Conservation (phyloP, 1,140 invertebrate species). For the Ptiloglossa arizonensis region DNA sequence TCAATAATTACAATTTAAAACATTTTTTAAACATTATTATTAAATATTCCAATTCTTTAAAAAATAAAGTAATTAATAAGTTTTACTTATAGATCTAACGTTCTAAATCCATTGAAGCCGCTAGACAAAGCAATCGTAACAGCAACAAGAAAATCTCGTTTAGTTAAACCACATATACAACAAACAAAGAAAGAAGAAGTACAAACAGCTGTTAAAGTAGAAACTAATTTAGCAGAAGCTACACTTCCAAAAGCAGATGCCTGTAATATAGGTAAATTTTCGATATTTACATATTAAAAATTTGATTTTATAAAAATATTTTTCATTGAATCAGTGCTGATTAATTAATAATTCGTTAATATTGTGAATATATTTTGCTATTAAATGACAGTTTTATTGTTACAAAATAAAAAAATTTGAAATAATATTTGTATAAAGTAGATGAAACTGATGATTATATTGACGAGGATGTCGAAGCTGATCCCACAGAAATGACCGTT, state of each 20-base stretch:
- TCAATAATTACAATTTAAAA: background rate
- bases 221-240: conserved; percentile 17
- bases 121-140: conserved; percentile 18
- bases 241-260: conserved; percentile 21
- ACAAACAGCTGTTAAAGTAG: conserved; percentile 20
- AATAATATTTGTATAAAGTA: conserved; percentile 49
- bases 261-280: conserved; percentile 49
- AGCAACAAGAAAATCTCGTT: conserved; percentile 43
- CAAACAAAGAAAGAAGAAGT: conserved; percentile 34
- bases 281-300: conserved; percentile 7
- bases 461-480: conserved; percentile 78
- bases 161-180: conserved; percentile 23
- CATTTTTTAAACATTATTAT: background rate
- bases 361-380: background rate
- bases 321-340: background rate
- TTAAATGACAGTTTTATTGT: background rate
- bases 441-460: conserved; percentile 78
- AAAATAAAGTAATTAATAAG: background rate
- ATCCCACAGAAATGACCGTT: conserved; percentile 79
- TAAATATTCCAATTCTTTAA: background rate
- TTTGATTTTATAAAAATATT: conserved; percentile 15
- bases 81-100: conserved; percentile 5
- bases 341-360: background rate
- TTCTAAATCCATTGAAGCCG: conserved; percentile 2
- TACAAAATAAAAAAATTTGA: background rate